Base-by-base conservation (phyloP, 2,797 vertebrate species). In the Manis javanica region DNA sequence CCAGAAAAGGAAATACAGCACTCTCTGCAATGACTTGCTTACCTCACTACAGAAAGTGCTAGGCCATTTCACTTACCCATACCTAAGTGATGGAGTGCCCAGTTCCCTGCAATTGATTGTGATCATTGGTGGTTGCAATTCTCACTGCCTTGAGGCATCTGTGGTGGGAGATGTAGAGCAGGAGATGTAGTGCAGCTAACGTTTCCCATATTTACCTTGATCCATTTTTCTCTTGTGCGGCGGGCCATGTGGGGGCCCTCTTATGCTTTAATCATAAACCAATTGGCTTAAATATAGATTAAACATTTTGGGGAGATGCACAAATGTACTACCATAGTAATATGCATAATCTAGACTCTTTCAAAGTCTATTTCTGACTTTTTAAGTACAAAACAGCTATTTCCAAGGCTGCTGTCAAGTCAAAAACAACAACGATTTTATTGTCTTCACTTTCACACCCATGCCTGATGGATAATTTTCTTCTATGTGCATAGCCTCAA, bases 371-470 rank as follows among this genome's bases (percentile, higher is more conserved):
- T 82, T 81, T 94, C 29, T 71, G 82, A 94, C 26, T 64, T 94
- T 94, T 90, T 77, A 87, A 93, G 59, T 57, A 83, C 24, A 97
- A 92, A 95, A 85, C n/a, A 86, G 23, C 39, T 82, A 68, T 94
- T 95, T 95, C 72, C 92, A 88, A 86, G 46, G 51, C 66, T 77
- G 1, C 42, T 82, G 53, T 96, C 66, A 93, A 91, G 63, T 96
- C 34, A 94, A 95, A 95, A 94, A 57, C 90, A 92, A 90, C 55
- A 93, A 96, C 95, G 95, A 94, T 91, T 85, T 90, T 68, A 84
- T 91, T 77, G 55, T 91, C 64, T 97, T 96, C 83, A 63, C 61
- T 96, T 96, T 78, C 89, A 79, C 31, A 78, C 34, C 5, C 24
- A 31, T 37, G 16, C 18, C 72, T 92, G 79, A 94, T 79, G 74